Evolutionary conservation across 2,113 vertebrate species (phyloP).

Genomic region (Chloropsis cyanopogon): DNA sequence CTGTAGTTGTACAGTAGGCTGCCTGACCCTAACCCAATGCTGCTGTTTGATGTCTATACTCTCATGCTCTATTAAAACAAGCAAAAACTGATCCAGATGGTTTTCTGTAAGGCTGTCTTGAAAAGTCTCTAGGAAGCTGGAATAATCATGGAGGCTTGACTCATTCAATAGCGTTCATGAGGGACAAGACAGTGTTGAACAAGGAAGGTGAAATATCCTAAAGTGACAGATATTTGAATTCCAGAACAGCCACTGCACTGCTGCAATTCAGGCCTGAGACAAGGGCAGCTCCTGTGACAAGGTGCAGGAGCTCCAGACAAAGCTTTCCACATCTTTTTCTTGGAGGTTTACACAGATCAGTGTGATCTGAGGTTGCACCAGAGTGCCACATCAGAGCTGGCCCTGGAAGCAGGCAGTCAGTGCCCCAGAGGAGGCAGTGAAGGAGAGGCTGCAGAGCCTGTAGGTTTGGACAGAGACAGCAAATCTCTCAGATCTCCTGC

Average conservation of each 20-base stretch:
- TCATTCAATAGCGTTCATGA: neutral
- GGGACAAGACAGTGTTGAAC: neutral
- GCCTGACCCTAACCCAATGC: neutral
- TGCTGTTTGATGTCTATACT: neutral
- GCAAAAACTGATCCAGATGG: fast-evolving
- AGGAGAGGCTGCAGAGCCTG: fast-evolving
- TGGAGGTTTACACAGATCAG: neutral
- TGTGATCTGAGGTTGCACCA: neutral
- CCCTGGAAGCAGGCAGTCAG: neutral
- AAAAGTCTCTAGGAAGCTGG: neutral
- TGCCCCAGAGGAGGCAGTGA: neutral
- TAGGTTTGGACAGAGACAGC: neutral
- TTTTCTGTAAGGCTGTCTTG: neutral
- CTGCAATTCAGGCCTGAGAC: neutral
- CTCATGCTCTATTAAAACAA: neutral
- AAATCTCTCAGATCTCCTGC: neutral
- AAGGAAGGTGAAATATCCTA: neutral
- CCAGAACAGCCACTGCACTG: neutral
- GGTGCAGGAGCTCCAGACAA: neutral
- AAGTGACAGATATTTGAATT: neutral
- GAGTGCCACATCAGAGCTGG: neutral
- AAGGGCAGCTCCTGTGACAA: neutral
- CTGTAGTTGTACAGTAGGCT: neutral
- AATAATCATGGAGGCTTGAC: neutral
- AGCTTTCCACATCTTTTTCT: neutral